Conservation (phyloP, 2,888 invertebrate species). For the Piscicola geometra region DNA sequence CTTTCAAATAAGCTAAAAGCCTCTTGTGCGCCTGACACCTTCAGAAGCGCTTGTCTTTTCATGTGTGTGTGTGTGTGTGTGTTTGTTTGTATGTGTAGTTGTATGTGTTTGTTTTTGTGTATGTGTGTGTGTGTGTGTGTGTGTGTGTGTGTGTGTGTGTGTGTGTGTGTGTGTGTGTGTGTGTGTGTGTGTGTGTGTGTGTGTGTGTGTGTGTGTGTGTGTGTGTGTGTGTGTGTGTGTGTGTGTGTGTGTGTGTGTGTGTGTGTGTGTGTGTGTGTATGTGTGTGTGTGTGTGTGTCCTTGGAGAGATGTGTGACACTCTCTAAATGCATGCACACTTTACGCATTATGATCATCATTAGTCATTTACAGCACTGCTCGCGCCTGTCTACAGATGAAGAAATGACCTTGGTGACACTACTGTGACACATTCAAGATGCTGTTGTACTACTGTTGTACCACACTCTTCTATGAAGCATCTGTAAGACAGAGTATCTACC, state of each 20-base stretch:
- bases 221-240: slow-evolving; percentile 19
- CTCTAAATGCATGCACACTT: no score
- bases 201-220: slow-evolving; percentile 19
- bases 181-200: slow-evolving; percentile 19
- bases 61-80: slow-evolving; percentile 1
- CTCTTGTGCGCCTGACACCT: no score
- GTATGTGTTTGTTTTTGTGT: background rate
- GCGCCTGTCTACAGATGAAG: no score
- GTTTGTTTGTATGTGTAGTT: background rate
- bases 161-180: slow-evolving; percentile 8
- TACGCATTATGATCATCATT: no score
- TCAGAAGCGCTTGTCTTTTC: background rate
- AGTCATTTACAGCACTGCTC: no score
- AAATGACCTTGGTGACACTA: no score
- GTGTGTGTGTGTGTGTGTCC: background rate
- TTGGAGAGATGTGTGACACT: no score
- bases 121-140: slow-evolving; percentile 1
- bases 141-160: slow-evolving; percentile 4
- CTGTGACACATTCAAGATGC: no score
- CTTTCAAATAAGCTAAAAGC: no score
- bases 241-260: slow-evolving; percentile 19
- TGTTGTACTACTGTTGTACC: no score
- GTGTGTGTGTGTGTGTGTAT: slow-evolving; percentile 18
- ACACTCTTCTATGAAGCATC: no score
- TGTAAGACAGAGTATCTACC: no score